These are phyloP conservation scores for Centrocercus urophasianus DNA, from an alignment of 2,113 vertebrate genomes.

Conservation along the genomic window DNA sequence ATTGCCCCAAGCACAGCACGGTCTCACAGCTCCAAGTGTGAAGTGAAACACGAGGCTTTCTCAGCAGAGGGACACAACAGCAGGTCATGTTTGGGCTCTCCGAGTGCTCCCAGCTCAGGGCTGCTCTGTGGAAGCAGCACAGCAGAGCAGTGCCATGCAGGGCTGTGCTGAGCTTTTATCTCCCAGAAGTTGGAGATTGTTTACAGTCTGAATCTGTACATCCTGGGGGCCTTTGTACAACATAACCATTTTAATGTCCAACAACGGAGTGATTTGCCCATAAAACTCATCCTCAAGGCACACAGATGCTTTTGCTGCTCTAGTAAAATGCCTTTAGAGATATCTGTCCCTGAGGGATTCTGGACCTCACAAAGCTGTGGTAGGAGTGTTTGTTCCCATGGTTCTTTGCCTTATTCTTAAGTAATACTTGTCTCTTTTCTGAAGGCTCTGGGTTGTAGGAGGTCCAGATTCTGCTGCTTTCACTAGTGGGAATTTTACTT, in stretches of 20 bases:
- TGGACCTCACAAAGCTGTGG: not conserved
- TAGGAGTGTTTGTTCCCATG: not conserved
- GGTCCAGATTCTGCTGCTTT: not conserved
- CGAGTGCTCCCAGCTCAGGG: fast-evolving
- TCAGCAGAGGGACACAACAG: not conserved
- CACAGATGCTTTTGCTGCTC: not conserved
- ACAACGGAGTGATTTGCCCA: not conserved
- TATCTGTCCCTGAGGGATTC: not conserved
- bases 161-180: not conserved
- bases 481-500: not conserved
- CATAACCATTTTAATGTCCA: not conserved
- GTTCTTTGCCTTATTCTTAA: not conserved
- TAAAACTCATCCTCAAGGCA: not conserved
- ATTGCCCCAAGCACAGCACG: not conserved
- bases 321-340: not conserved
- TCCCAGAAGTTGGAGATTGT: not conserved
- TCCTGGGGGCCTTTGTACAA: not conserved
- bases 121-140: not conserved
- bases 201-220: slow-evolving; percentile 5
- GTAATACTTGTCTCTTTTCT: not conserved
- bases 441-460: not conserved
- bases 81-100: not conserved
- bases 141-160: not conserved
- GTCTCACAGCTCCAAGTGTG: not conserved
- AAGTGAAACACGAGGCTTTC: not conserved